Percentiles rank a stretch among this genome's conserved stretches.
Evolutionary conservation across 1,140 invertebrate species (phyloP).

Genomic region (Bacillus rossius): DNA sequence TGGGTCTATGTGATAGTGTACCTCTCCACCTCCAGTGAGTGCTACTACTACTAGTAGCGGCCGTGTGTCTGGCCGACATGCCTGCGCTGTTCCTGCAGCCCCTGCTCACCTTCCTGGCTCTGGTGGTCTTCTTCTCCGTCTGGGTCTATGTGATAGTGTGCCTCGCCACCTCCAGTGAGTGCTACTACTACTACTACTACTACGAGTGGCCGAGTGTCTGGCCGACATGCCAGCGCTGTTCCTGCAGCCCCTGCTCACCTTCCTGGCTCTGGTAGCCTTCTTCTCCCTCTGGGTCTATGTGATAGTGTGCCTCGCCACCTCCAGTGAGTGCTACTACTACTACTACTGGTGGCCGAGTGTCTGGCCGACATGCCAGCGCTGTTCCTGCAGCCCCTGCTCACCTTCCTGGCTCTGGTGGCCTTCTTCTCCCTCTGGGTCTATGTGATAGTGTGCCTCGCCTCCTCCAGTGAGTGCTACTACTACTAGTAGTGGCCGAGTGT

Average conservation of each 20-base stretch:
- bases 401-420: slow-evolving; percentile 67
- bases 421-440: slow-evolving; percentile 84
- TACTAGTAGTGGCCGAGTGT: no score
- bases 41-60: no score
- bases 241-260: slow-evolving; percentile 83
- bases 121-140: slow-evolving; percentile 74
- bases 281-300: slow-evolving; percentile 81
- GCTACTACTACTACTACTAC: no score
- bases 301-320: slow-evolving; percentile 62
- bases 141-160: slow-evolving; percentile 76
- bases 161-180: slow-evolving; percentile 65
- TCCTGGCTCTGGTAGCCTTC: slow-evolving; percentile 69
- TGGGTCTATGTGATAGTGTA: slow-evolving; percentile 76
- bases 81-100: slow-evolving; percentile 86
- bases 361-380: slow-evolving; percentile 77
- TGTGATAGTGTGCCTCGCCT: slow-evolving; percentile 66
- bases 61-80: no score
- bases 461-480: slow-evolving; percentile 64
- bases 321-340: slow-evolving; percentile 65
- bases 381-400: slow-evolving; percentile 81
- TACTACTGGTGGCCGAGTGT: no score
- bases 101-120: slow-evolving; percentile 72
- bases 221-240: slow-evolving; percentile 78
- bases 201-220: no score
- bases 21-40: slow-evolving; percentile 65